phyloP scores from a whole-genome alignment of 1,140 invertebrate genomes.

The Patella vulgata region DNA sequence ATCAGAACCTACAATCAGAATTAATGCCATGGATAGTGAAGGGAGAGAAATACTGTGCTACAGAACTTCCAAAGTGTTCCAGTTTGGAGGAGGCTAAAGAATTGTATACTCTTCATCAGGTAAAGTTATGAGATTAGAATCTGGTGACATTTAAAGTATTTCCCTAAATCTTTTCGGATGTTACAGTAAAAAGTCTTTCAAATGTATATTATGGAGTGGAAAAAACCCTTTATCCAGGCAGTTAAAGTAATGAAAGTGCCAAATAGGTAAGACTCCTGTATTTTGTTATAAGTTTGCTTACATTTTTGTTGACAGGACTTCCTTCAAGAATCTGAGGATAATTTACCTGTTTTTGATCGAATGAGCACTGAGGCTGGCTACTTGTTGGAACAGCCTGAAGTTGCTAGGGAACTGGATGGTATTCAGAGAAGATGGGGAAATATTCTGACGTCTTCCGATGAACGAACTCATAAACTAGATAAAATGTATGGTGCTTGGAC shows the following conservation, averaged over 20 bases:
- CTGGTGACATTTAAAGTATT: too few relatives aligned
- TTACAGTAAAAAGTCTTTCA: too few relatives aligned
- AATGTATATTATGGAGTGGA: too few relatives aligned
- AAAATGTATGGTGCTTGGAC: slow-evolving; percentile 56
- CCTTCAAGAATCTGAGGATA: slow-evolving; percentile 80
- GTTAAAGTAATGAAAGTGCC: too few relatives aligned
- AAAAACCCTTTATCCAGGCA: too few relatives aligned
- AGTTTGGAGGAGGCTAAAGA: slow-evolving; percentile 82
- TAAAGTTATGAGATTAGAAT: slow-evolving; percentile 33
- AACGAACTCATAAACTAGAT: slow-evolving; percentile 53
- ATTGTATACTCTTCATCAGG: slow-evolving; percentile 72
- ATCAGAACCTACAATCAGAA: slow-evolving; percentile 80
- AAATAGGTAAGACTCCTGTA: too few relatives aligned
- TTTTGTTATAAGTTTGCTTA: too few relatives aligned
- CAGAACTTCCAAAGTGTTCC: slow-evolving; percentile 72
- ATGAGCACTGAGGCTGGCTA: slow-evolving; percentile 59
- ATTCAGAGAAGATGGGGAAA: slow-evolving; percentile 66
- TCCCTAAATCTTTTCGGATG: too few relatives aligned
- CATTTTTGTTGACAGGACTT: too few relatives aligned
- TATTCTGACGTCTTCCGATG: slow-evolving; percentile 51
- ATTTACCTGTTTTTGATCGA: slow-evolving; percentile 69
- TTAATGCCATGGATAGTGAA: slow-evolving; percentile 89
- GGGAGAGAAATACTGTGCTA: slow-evolving; percentile 80
- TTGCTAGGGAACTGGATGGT: slow-evolving; percentile 61
- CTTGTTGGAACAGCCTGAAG: slow-evolving; percentile 70